These are phyloP conservation scores for Cyclophora punctaria DNA, from an alignment of 2,888 invertebrate genomes.

Conservation along the genomic window DNA sequence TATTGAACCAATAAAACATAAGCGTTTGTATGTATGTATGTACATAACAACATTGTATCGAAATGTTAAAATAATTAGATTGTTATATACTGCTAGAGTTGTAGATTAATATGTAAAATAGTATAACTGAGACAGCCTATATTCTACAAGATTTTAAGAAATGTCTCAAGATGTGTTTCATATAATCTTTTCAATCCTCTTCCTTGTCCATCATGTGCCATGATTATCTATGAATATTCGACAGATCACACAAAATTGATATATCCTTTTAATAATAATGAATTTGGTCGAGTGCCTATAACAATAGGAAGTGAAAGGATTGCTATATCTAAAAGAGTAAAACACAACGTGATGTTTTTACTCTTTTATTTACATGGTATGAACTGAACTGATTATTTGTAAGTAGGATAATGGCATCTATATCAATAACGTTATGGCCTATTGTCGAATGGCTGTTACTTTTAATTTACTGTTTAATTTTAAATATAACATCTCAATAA, in stretches of 20 bases:
- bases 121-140: too few relatives aligned
- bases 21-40: too few relatives aligned
- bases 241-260: slow-evolving; percentile 6
- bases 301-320: background rate
- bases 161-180: too few relatives aligned
- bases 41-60: too few relatives aligned
- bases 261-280: background rate
- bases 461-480: too few relatives aligned
- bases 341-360: background rate
- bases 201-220: background rate
- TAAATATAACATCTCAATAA: background rate
- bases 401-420: slow-evolving; percentile 1
- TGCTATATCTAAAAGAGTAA: background rate
- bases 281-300: background rate
- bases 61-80: too few relatives aligned
- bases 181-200: too few relatives aligned
- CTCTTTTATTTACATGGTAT: background rate
- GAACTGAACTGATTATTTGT: background rate
- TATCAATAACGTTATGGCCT: slow-evolving; percentile 1
- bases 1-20: too few relatives aligned
- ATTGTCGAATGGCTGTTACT: background rate
- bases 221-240: slow-evolving; percentile 12
- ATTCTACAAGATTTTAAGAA: too few relatives aligned
- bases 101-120: too few relatives aligned
- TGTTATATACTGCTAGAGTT: too few relatives aligned